Evolutionary conservation across 2,888 invertebrate species (phyloP).

Genomic region (Anoplius nigerrimus): DNA sequence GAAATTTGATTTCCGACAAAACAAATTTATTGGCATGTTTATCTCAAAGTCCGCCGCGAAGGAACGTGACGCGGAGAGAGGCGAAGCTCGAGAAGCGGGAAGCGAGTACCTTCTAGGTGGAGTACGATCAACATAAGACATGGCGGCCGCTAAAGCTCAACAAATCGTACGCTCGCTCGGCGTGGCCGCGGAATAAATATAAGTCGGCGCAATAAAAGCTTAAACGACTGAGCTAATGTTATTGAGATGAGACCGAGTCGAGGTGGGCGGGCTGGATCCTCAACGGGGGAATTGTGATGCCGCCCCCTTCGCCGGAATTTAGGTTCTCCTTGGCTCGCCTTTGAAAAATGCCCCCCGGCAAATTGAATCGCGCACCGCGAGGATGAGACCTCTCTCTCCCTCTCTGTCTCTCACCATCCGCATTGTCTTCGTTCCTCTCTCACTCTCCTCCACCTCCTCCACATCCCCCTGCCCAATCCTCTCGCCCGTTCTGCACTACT

Average conservation of each 20-base stretch:
- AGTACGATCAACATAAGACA: conserved; percentile 4
- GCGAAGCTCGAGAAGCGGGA: too few species aligned
- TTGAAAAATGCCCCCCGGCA: conserved; percentile 50
- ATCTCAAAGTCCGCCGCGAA: neutral
- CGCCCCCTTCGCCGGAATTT: conserved; percentile 64
- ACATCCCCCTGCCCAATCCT: neutral
- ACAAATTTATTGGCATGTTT: neutral
- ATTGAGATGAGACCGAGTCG: conserved; percentile 68
- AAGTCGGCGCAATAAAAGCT: conserved; percentile 64
- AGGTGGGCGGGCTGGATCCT: conserved; percentile 61
- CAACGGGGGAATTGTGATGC: conserved; percentile 61
- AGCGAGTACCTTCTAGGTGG: too few species aligned
- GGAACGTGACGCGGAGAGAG: neutral
- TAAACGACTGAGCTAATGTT: conserved; percentile 70
- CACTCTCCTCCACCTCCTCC: neutral
- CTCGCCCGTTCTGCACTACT: conserved; percentile 4
- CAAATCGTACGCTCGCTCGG: conserved; percentile 30
- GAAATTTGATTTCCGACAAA: neutral
- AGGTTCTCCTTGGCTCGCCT: conserved; percentile 39
- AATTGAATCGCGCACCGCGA: conserved; percentile 60
- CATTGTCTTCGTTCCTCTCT: conserved; percentile 3
- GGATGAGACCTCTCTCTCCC: conserved; percentile 3
- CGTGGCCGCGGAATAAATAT: conserved; percentile 50
- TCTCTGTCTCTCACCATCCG: too few species aligned
- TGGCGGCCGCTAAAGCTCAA: conserved; percentile 15